These are phyloP conservation scores for Panthera leo DNA, from an alignment of 2,113 vertebrate species.

Conservation along the genomic window DNA sequence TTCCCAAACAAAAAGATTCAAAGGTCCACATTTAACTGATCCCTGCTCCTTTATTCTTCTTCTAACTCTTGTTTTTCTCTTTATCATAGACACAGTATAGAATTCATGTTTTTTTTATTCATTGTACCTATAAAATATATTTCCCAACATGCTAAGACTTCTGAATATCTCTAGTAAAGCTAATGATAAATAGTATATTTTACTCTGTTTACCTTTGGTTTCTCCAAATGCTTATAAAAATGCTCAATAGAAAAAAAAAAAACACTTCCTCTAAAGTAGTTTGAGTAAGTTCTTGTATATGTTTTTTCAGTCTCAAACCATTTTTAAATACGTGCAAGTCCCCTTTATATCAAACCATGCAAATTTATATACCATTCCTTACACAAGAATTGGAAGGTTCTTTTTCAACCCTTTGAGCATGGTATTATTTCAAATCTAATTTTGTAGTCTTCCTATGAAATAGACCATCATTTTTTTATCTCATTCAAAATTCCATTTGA, in stretches of 20 bases:
- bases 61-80: background rate
- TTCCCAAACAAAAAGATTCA: background rate
- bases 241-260: background rate
- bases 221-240: background rate
- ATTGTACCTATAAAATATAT: background rate
- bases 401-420: conserved; percentile 36
- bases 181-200: conserved; percentile 21
- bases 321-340: background rate
- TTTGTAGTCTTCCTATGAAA: conserved; percentile 45
- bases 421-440: conserved; percentile 60
- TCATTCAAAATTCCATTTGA: conserved; percentile 65
- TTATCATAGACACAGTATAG: background rate
- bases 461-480: conserved; percentile 14
- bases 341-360: background rate
- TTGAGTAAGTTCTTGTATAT: background rate
- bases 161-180: background rate
- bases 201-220: background rate
- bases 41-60: background rate
- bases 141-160: background rate
- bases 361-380: background rate
- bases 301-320: background rate
- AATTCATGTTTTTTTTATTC: background rate
- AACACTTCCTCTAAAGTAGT: background rate
- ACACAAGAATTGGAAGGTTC: background rate
- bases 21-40: background rate